Evolutionary conservation across 2,888 invertebrate genomes (phyloP), one percentile per base, ranked within the genome.

Genomic region (Lasiommata megera): DNA sequence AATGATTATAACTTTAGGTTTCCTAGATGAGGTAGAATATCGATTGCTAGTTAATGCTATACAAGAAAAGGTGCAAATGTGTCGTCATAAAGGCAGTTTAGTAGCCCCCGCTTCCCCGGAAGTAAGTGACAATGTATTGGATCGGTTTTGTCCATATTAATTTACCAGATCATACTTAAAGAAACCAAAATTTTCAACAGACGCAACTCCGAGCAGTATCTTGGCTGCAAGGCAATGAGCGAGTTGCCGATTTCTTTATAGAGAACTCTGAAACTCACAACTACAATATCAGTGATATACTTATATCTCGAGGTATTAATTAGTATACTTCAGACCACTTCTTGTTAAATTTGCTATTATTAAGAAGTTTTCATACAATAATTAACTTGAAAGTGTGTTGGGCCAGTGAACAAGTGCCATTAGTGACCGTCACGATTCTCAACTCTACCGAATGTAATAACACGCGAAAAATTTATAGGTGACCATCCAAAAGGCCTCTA

Each of bases 11-110:
- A 40, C 60, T 67, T 7, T 50, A 91, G 92, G 93, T 3, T 91
- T 93, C 58, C 74, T 93, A 0, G 93, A 93, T 62, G 93, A 93
- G 68, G 84, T 88, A 70, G 93, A 93, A 61, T 92, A 89, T 58
- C 79, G 77, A 2, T 74, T 92, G 36, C 69, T 93, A 1, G 79
- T 92, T 48, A 77, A 80, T 58, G 91, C 92, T 0, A 84, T 93
- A 11, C 92, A 93, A 54, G 91, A 91, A 37, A 90, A 89, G 64
- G 88, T 93, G 12, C 93, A 93, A 64, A 64, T 81, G 56, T 83
- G 83, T 63, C 76, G 88, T 1, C 89, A 88, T 41, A 88, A 85
- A 62, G 88, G 85, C 0, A 88, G 86, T 43, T 67, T 88, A 0
- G 90, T 92, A 0, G 86, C 91, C 2, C 91, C 92, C 0, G 88